Percentiles rank a stretch among this genome's conserved stretches.
Evolutionary conservation across 2,888 invertebrate species (phyloP).

Genomic region (Pachycephus smyrnensis): DNA sequence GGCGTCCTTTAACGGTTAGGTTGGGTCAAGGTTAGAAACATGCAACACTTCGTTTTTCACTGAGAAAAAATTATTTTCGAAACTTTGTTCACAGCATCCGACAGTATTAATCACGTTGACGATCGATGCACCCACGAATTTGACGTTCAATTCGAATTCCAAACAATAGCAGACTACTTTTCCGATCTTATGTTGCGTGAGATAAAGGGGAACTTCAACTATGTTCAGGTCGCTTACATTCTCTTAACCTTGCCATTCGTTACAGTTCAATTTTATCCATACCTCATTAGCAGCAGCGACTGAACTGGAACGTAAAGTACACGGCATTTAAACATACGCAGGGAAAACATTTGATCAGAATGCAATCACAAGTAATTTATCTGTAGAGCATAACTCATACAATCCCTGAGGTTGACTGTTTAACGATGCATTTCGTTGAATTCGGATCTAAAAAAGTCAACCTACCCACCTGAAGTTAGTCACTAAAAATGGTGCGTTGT

Average conservation of each 20-base stretch:
- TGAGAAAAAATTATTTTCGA: neutral
- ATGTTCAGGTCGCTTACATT: neutral
- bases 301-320: slow-evolving; percentile 29
- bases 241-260: neutral
- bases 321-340: slow-evolving; percentile 36
- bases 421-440: neutral
- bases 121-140: neutral
- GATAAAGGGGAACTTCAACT: neutral
- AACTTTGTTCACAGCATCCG: neutral
- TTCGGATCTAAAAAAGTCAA: neutral
- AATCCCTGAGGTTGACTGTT: neutral
- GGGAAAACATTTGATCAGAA: slow-evolving; percentile 37
- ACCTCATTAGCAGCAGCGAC: slow-evolving; percentile 43
- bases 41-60: neutral
- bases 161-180: slow-evolving; percentile 2
- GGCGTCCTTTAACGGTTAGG: neutral
- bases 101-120: neutral
- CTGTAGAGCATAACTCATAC: neutral
- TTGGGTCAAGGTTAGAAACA: neutral
- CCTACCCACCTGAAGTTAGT: neutral
- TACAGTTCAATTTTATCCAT: slow-evolving; percentile 11
- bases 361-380: neutral
- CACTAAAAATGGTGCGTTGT: neutral
- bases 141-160: neutral
- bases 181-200: neutral